Evolutionary conservation across 2,797 vertebrate species (phyloP), one percentile per base, ranked within the genome.

Genomic region (Falco rusticolus): DNA sequence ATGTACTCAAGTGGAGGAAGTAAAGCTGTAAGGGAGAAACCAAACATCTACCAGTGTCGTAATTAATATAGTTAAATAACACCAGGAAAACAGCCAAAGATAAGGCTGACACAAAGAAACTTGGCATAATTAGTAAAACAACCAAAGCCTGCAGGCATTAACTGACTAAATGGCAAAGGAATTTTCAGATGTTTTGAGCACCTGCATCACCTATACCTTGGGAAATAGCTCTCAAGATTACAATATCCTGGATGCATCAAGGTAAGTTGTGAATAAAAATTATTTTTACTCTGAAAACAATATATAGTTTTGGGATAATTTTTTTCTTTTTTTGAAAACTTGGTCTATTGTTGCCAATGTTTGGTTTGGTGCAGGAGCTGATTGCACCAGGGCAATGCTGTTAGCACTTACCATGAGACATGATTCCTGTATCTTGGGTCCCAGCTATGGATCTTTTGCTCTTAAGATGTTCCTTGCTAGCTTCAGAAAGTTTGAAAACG

Each of bases 321-420:
- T 50, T 50, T 68, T 61, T 34, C 8, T 88, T 16, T 0, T 53
- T 94, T 75, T 92, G 51, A 53, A 88, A 86, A 47, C 20, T 41
- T 57, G 25, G 2, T 53, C 28, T 0, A 0, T 48, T 88, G 5
- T 12, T 31, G 13, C 4, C 9, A 5, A 3, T 41, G 19, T 29
- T 18, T 45, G 25, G 3, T 84, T 61, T 80, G 22, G 17, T 63
- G 8, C 31, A 45, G 37, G 22, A 47, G 13, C 8, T 17, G 9
- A 31, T 19, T 45, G 17, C 18, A 50, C 43, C 10, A 21, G 43
- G n/a, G 3, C 9, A 71, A 6, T 25, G 34, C 5, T 59, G 8
- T 34, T 54, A 69, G 48, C 12, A 57, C 14, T 26, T 13, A 37
- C 14, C 17, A 19, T 21, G 18, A 71, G 25, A 13, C 5, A 2